These are phyloP conservation scores for Lycophotia porphyrea DNA, from an alignment of 2,888 invertebrate species.

Conservation along the genomic window DNA sequence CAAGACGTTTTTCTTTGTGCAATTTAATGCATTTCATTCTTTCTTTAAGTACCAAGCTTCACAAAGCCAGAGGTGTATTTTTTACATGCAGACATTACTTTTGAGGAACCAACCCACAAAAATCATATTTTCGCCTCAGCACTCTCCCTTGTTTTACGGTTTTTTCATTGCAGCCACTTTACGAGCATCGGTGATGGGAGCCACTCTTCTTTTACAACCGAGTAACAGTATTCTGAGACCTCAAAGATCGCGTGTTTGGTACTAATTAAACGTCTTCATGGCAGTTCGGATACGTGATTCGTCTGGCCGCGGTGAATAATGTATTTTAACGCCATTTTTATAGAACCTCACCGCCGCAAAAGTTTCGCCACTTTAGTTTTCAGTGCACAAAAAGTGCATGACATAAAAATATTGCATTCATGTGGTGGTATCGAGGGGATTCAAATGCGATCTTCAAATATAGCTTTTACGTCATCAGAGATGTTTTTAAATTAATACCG, in stretches of 20 bases:
- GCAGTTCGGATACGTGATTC: constrained; percentile 79
- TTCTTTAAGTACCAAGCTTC: constrained; percentile 43
- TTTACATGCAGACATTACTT: constrained; percentile 71
- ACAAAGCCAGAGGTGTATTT: constrained; percentile 59
- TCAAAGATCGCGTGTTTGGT: constrained; percentile 85
- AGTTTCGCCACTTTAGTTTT: constrained; percentile 63
- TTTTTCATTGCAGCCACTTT: constrained; percentile 88
- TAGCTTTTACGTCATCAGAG: constrained; percentile 82
- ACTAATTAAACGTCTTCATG: constrained; percentile 87
- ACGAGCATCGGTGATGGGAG: constrained; percentile 82
- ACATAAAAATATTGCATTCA: constrained; percentile 50
- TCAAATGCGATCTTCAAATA: constrained; percentile 78
- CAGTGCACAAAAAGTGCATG: constrained; percentile 48
- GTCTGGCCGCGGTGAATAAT: constrained; percentile 80
- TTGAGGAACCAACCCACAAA: constrained; percentile 76
- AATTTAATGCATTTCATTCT: constrained; percentile 48
- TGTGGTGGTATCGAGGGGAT: constrained; percentile 61
- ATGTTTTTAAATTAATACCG: constrained; percentile 85
- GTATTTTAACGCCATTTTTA: constrained; percentile 76
- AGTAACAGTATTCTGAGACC: constrained; percentile 80
- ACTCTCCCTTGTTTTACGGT: constrained; percentile 84
- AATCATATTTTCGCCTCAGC: constrained; percentile 84
- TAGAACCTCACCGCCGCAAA: constrained; percentile 61
- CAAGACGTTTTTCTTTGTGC: constrained; percentile 27
- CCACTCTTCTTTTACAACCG: constrained; percentile 80